Percentiles rank a stretch among this genome's conserved stretches.
Conservation (phyloP, 1,140 invertebrate genomes). For the Tribolium castaneum region DNA sequence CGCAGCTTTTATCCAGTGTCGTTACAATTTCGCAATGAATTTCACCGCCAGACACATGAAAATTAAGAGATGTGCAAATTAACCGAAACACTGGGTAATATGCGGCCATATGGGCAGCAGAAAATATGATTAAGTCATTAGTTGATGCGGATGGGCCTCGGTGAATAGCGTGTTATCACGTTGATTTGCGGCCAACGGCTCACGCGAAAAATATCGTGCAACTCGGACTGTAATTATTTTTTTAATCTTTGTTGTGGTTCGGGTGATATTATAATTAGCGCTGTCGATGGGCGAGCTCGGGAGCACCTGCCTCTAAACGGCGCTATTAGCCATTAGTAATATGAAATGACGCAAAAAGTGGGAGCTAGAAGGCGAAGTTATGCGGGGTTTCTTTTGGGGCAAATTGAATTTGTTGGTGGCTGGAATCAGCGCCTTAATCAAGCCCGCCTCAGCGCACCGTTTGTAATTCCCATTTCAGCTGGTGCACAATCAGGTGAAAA, state of each 20-base stretch:
- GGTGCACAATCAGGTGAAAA: slow-evolving; percentile 7
- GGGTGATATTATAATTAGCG: neutral
- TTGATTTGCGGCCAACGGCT: slow-evolving; percentile 11
- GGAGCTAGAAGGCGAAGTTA: neutral
- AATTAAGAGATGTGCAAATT: slow-evolving; percentile 31
- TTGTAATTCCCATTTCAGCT: neutral
- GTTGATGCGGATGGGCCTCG: neutral
- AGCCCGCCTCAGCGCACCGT: neutral
- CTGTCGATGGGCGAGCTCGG: neutral
- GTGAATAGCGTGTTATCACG: slow-evolving; percentile 15
- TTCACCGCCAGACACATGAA: slow-evolving; percentile 6
- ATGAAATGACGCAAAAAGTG: no score
- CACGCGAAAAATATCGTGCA: slow-evolving; percentile 27
- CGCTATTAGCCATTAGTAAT: neutral
- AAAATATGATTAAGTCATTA: slow-evolving; percentile 36
- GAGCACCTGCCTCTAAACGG: neutral
- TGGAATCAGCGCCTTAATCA: neutral
- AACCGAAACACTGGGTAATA: slow-evolving; percentile 3
- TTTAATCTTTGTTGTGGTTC: neutral
- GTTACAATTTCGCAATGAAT: slow-evolving; percentile 21
- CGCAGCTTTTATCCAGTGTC: neutral
- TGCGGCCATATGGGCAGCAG: neutral
- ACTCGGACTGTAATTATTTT: slow-evolving; percentile 18
- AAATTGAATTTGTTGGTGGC: neutral
- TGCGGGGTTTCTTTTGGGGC: neutral